phyloP scores from a whole-genome alignment of 2,797 vertebrate genomes.

The Siniperca scherzeri region DNA sequence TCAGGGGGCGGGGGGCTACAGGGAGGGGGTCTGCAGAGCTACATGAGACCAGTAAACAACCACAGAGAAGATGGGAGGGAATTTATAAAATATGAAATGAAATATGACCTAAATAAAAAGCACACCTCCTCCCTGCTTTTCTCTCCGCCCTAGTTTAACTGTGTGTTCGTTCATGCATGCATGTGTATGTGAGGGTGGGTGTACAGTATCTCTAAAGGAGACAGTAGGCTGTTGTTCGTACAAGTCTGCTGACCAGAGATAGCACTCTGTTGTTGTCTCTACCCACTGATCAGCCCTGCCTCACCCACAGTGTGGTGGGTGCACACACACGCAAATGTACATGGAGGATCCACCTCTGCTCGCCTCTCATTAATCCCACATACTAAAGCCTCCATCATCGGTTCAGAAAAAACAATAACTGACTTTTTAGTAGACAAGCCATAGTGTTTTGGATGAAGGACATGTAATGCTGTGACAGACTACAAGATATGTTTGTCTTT shows the following conservation, averaged over 20 bases:
- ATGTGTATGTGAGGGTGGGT: constrained; percentile 33
- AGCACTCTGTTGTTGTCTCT: constrained; percentile 68
- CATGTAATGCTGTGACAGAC: neutral
- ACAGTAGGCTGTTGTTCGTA: constrained; percentile 42
- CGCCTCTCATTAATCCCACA: constrained; percentile 36
- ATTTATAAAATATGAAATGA: constrained; percentile 68
- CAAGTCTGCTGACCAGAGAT: constrained; percentile 76
- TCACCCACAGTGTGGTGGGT: constrained; percentile 54
- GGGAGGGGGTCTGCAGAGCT: constrained; percentile 49
- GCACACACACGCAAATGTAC: constrained; percentile 17
- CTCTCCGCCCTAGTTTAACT: constrained; percentile 53
- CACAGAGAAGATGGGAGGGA: constrained; percentile 50
- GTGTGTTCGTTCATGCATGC: constrained; percentile 7
- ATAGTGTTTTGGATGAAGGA: neutral
- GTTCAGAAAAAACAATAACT: constrained; percentile 20
- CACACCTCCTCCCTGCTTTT: constrained; percentile 44
- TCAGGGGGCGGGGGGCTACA: constrained; percentile 38
- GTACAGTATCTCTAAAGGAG: constrained; percentile 47
- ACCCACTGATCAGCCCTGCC: constrained; percentile 61
- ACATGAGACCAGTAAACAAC: constrained; percentile 67
- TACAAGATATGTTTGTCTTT: too few species aligned
- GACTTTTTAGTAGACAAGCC: neutral
- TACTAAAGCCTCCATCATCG: constrained; percentile 36
- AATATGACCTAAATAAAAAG: constrained; percentile 80
- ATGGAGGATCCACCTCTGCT: constrained; percentile 33